Conservation (phyloP, 2,113 vertebrate species). For the Oceanites oceanicus region DNA sequence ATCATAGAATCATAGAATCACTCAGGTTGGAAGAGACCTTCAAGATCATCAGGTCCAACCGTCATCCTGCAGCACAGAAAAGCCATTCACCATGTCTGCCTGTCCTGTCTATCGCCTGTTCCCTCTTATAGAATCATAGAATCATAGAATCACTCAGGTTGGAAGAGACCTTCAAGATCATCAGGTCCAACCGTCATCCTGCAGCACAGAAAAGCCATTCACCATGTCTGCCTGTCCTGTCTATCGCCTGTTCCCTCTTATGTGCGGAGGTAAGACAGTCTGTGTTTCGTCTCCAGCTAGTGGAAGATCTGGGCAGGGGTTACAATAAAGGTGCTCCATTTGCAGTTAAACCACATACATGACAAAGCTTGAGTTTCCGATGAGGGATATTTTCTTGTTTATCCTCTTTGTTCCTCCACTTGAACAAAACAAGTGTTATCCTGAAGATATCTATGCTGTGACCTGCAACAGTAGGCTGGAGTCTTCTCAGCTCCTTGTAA, state of each 20-base stretch:
- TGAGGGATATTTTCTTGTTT: neutral
- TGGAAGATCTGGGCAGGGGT: neutral
- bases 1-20: too few relatives aligned
- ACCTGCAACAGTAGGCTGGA: neutral
- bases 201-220: neutral
- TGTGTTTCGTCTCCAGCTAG: neutral
- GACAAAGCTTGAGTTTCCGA: neutral
- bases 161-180: too few relatives aligned
- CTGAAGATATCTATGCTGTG: neutral
- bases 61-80: too few relatives aligned
- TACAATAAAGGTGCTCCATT: neutral
- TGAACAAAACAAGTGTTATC: neutral
- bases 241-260: neutral
- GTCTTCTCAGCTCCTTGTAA: neutral
- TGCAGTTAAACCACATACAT: neutral
- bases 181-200: too few relatives aligned
- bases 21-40: too few relatives aligned
- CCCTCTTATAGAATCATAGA: too few relatives aligned
- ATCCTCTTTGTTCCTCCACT: neutral
- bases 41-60: too few relatives aligned
- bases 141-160: too few relatives aligned
- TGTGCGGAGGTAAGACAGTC: neutral
- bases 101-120: too few relatives aligned
- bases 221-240: neutral
- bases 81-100: too few relatives aligned